Percentiles rank a stretch among this genome's conserved stretches.
Evolutionary conservation across 2,888 invertebrate species (phyloP).

Genomic region (Eurytoma adleriae): DNA sequence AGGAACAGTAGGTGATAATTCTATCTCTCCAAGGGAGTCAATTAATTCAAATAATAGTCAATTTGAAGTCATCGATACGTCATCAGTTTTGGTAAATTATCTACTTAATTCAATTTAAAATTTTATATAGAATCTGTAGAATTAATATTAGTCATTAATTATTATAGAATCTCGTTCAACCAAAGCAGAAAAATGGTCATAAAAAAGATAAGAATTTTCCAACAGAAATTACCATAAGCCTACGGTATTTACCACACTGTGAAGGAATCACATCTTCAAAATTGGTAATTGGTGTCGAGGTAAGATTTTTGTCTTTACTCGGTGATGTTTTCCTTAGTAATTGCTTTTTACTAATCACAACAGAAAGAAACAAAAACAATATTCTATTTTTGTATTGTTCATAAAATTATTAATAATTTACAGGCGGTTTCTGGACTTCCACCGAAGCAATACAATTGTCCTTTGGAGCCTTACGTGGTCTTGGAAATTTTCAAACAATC

Average conservation of each 20-base stretch:
- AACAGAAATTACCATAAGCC: conserved; percentile 72
- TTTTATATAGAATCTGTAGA: neutral
- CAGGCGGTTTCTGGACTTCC: conserved; percentile 76
- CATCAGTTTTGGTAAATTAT: conserved; percentile 43
- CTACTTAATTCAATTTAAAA: neutral
- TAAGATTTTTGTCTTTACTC: conserved; percentile 49
- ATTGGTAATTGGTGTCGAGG: conserved; percentile 73
- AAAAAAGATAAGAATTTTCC: conserved; percentile 69
- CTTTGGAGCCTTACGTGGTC: conserved; percentile 73
- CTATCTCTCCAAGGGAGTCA: conserved; percentile 63
- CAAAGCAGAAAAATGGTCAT: conserved; percentile 66
- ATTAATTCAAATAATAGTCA: conserved; percentile 65
- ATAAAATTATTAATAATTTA: conserved; percentile 17
- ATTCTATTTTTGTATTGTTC: neutral
- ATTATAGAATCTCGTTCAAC: conserved; percentile 60
- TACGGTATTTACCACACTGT: conserved; percentile 71
- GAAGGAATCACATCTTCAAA: conserved; percentile 69
- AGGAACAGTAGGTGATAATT: conserved; percentile 70
- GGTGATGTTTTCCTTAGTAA: neutral
- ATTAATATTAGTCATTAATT: neutral
- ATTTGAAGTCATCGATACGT: conserved; percentile 59
- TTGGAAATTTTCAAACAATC: conserved; percentile 70
- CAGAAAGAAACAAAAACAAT: neutral
- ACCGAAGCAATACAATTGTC: conserved; percentile 76
- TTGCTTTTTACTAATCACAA: neutral